Evolutionary conservation across 2,113 vertebrate genomes (phyloP).

Genomic region (Falco punctatus): DNA sequence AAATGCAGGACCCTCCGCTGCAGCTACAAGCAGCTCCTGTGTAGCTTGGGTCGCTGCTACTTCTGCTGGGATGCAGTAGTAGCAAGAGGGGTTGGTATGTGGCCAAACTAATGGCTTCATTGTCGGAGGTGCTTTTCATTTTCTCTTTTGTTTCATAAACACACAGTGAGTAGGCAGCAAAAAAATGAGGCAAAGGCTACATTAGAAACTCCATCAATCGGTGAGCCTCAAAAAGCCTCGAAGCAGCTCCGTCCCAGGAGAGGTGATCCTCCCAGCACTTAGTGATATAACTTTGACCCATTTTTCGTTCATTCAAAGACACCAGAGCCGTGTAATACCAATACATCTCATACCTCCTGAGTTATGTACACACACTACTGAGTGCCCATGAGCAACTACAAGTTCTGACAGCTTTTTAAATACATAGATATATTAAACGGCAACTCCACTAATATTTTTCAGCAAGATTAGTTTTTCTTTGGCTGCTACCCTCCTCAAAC

Average conservation of each 20-base stretch:
- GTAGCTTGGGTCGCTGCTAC: neutral
- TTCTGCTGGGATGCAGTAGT: neutral
- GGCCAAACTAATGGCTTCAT: neutral
- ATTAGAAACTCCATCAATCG: neutral
- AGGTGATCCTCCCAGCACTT: neutral
- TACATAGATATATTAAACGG: neutral
- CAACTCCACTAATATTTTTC: neutral
- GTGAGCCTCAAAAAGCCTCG: neutral
- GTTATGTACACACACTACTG: neutral
- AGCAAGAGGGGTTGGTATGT: neutral
- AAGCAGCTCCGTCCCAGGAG: neutral
- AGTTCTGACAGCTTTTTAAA: neutral
- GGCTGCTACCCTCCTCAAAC: neutral
- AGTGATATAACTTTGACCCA: neutral
- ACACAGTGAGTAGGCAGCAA: neutral
- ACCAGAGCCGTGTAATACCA: neutral
- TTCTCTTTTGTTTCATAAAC: neutral
- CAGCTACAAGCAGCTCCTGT: neutral
- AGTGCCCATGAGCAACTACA: neutral
- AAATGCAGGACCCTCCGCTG: neutral
- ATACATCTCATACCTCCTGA: neutral
- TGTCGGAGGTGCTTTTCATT: neutral
- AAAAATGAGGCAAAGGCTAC: constrained; percentile 1
- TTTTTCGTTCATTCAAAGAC: neutral
- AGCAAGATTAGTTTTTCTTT: neutral